Conservation (phyloP, 1,140 invertebrate genomes). For the Proctacanthus coquilletti region DNA sequence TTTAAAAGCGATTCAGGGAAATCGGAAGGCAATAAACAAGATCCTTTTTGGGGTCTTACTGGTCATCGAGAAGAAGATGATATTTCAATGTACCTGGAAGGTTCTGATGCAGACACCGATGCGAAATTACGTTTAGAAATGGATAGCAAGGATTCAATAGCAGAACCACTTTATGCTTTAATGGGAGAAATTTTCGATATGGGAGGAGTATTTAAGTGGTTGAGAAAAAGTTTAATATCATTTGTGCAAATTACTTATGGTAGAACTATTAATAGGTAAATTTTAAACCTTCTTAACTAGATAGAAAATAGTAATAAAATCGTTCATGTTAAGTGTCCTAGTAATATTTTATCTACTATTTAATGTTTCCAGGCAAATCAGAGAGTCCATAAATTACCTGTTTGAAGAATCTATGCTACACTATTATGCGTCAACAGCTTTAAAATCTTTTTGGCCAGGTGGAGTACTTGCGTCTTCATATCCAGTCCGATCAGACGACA, state of each 20-base stretch:
- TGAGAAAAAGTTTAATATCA: conserved; percentile 71
- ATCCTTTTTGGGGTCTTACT: conserved; percentile 22
- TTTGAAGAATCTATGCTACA: conserved; percentile 82
- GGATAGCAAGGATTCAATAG: conserved; percentile 63
- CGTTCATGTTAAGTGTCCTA: background rate
- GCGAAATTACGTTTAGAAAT: conserved; percentile 34
- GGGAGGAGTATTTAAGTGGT: conserved; percentile 71
- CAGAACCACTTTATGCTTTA: conserved; percentile 71
- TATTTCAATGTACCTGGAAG: conserved; percentile 52
- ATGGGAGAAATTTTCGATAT: conserved; percentile 82
- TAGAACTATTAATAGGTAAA: conserved; percentile 69
- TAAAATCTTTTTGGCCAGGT: conserved; percentile 79
- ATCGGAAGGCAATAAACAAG: conserved; percentile 14
- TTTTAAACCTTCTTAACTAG: no score
- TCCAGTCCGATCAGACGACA: conserved; percentile 44
- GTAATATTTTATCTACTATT: background rate
- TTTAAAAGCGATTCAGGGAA: conserved; percentile 56
- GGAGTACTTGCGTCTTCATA: conserved; percentile 43
- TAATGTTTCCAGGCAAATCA: conserved; percentile 52
- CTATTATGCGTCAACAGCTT: conserved; percentile 67
- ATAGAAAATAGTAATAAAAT: no score
- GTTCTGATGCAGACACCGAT: conserved; percentile 32
- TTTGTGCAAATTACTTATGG: conserved; percentile 89
- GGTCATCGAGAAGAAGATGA: conserved; percentile 44
- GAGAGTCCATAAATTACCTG: conserved; percentile 71